A percentile compares a stretch with the other conserved stretches of the same genome.
Conservation (phyloP, 1,140 invertebrate species). For the Solen grandis region DNA sequence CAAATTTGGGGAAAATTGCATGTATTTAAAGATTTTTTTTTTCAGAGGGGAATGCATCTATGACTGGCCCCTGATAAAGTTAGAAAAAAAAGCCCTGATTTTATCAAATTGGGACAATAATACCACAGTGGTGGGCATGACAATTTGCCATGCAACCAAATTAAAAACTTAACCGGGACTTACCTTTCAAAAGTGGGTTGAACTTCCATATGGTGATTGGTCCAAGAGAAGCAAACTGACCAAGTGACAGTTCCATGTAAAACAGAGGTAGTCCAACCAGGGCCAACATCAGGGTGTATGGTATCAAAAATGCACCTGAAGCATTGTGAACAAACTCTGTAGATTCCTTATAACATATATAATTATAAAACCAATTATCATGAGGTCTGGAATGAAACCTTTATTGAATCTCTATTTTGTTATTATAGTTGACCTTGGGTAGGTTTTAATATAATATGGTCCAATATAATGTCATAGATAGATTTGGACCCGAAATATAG, state of each 20-base stretch:
- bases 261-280: conserved; percentile 83
- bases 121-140: too few species aligned
- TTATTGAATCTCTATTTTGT: not conserved
- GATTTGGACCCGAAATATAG: too few species aligned
- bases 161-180: too few species aligned
- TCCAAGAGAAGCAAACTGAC: conserved; percentile 81
- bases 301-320: conserved; percentile 83
- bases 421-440: not conserved
- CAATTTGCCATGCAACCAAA: too few species aligned
- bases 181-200: conserved; percentile 81
- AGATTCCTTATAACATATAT: not conserved
- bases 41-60: too few species aligned
- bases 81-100: not conserved
- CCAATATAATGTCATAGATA: too few species aligned
- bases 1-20: too few species aligned
- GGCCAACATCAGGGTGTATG: conserved; percentile 83
- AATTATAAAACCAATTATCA: not conserved
- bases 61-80: not conserved
- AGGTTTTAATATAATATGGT: not conserved
- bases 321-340: conserved; percentile 14
- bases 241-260: conserved; percentile 81
- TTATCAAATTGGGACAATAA: not conserved
- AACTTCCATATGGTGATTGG: conserved; percentile 80
- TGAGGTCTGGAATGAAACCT: not conserved
- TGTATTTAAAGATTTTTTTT: not conserved